Evolutionary conservation across 2,113 vertebrate species (phyloP), one percentile per base, ranked within the genome.

Genomic region (Rhynchomys soricoides): DNA sequence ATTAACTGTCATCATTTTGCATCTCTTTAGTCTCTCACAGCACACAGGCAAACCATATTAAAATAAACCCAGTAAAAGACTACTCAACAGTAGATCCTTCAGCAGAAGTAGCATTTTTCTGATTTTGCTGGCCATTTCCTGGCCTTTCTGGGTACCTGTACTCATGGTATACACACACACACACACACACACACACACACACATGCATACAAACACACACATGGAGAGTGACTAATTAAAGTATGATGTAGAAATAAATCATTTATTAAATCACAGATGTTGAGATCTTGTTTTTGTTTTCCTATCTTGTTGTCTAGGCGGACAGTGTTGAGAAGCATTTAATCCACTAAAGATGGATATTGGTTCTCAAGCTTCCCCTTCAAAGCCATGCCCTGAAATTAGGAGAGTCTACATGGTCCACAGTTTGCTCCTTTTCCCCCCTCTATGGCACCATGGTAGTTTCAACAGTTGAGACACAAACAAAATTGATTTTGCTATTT

Each of bases 401-500:
- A 83, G 70, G 37, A 87, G 17, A 55, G 26, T 34, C 16, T 64
- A 78, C 55, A 2, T 78, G 37, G 9, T 52, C 90, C 71, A 70
- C 22, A 91, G 45, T 90, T 77, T 75, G 19, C 31, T 91, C 34
- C 8, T 7, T 37, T 93, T 74, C 66, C 45, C 66, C 45, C 70
- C 15, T 10, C 13, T 43, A 9, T 43, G 24, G 17, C 37, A 16
- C 0, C 71, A 52, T 57, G 43, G 15, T 89, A 59, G 50, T 1
- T 43, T 40, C 29, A 48, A 77, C 66, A 93, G n/a, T 90, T 89
- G 88, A 94, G 34, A 93, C 7, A 55, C 55, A 87, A 94, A 50
- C 24, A 31, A 64, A 88, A 90, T 0, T 94, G 10, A 0, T 94
- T 93, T 97, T 66, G 37, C 70, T 96, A 48, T 45, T 93, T 88